These are phyloP conservation scores for Pangasius larnaudii DNA, from an alignment of 2,797 vertebrate species.

Conservation along the genomic window DNA sequence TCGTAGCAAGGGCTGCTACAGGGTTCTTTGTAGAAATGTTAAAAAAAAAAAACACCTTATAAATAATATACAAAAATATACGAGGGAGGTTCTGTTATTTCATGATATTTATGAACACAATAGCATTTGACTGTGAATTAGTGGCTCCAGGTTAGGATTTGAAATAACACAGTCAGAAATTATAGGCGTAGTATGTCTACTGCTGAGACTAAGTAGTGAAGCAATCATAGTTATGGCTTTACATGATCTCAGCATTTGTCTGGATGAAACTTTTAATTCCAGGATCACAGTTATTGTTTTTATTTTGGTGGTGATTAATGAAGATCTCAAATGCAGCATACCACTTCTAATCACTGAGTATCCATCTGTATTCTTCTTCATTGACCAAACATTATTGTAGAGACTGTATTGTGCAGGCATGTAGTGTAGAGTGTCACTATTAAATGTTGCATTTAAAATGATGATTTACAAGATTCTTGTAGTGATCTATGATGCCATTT, in stretches of 20 bases:
- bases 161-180: background rate
- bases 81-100: background rate
- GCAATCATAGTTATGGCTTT: background rate
- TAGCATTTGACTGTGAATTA: constrained; percentile 1
- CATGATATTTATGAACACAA: background rate
- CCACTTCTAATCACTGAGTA: background rate
- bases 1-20: constrained; percentile 39
- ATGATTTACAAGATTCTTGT: background rate
- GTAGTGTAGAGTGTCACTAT: background rate
- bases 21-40: background rate
- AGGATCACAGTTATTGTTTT: background rate
- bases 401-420: background rate
- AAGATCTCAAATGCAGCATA: background rate
- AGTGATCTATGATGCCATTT: background rate
- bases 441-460: background rate
- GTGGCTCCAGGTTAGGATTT: background rate
- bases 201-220: background rate
- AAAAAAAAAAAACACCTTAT: background rate
- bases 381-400: background rate
- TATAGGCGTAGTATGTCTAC: background rate
- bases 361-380: background rate
- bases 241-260: background rate
- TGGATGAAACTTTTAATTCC: background rate
- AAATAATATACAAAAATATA: constrained; percentile 5
- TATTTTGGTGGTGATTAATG: background rate